A percentile compares a stretch with the other conserved stretches of the same genome.
phyloP scores from a whole-genome alignment of 2,797 vertebrate genomes.

The Pseudochirops cupreus region DNA sequence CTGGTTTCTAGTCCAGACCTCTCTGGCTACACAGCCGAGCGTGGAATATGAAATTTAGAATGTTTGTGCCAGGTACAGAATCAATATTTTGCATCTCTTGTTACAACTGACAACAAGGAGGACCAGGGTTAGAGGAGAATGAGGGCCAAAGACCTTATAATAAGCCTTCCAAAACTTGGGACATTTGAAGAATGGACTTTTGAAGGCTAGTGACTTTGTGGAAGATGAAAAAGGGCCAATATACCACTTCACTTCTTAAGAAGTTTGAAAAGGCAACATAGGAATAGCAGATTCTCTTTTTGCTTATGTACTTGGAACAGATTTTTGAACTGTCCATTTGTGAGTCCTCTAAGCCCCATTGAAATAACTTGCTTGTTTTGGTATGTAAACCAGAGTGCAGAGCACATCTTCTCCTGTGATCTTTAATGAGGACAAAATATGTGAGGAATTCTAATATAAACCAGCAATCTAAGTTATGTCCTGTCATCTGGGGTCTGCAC shows the following conservation, averaged over 20 bases:
- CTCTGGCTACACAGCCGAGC: background rate
- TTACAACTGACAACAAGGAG: background rate
- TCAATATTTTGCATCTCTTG: background rate
- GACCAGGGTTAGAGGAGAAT: background rate
- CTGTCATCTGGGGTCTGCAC: background rate
- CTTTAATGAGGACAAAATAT: background rate
- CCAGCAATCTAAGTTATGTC: background rate
- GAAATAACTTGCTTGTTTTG: background rate
- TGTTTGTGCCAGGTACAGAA: background rate
- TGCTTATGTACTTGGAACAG: background rate
- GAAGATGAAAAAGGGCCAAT: background rate
- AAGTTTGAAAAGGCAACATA: conserved; percentile 2
- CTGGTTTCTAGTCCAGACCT: background rate
- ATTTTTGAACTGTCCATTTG: conserved; percentile 10
- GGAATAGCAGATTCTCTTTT: background rate
- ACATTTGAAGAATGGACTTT: background rate
- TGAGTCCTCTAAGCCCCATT: background rate
- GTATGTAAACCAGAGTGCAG: background rate
- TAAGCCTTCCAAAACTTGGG: background rate
- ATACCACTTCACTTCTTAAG: background rate
- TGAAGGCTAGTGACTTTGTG: background rate
- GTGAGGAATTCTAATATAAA: background rate
- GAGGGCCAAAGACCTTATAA: background rate
- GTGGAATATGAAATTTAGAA: background rate
- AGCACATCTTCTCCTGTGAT: background rate